Conservation (phyloP, 2,888 invertebrate genomes). For the Crematogaster levior region DNA sequence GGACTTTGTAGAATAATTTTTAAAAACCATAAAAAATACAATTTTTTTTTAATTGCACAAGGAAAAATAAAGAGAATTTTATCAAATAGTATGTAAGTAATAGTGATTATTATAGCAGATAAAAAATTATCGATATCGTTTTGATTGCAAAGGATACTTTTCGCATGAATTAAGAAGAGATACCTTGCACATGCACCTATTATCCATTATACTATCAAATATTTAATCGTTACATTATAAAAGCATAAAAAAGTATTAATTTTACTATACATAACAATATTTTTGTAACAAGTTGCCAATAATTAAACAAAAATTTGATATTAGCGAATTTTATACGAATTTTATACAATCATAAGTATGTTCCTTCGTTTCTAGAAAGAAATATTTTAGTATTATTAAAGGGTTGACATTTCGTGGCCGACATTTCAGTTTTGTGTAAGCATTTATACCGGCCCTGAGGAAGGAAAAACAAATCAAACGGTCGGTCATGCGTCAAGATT, state of each 20-base stretch:
- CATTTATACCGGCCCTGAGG: conserved; percentile 62
- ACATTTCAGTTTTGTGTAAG: conserved; percentile 11
- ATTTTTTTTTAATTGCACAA: neutral
- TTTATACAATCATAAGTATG: neutral
- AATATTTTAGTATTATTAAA: neutral
- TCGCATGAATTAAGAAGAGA: neutral
- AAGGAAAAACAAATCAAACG: conserved; percentile 71
- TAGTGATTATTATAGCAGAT: neutral
- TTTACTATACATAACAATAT: neutral
- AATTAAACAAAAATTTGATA: neutral
- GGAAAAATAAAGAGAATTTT: neutral
- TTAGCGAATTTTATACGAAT: too few relatives aligned
- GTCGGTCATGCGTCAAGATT: conserved; percentile 79
- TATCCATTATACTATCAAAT: too few relatives aligned
- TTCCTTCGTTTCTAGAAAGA: neutral
- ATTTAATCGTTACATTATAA: neutral
- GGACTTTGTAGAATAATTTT: neutral
- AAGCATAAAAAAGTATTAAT: neutral
- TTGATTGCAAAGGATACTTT: neutral
- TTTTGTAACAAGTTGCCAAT: neutral
- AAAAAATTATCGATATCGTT: neutral
- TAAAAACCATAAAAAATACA: neutral
- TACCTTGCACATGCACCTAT: too few relatives aligned
- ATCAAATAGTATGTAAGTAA: neutral
- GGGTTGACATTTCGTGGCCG: neutral